Evolutionary conservation across 2,797 vertebrate species (phyloP).

Genomic region (Poeciliopsis presidionis): DNA sequence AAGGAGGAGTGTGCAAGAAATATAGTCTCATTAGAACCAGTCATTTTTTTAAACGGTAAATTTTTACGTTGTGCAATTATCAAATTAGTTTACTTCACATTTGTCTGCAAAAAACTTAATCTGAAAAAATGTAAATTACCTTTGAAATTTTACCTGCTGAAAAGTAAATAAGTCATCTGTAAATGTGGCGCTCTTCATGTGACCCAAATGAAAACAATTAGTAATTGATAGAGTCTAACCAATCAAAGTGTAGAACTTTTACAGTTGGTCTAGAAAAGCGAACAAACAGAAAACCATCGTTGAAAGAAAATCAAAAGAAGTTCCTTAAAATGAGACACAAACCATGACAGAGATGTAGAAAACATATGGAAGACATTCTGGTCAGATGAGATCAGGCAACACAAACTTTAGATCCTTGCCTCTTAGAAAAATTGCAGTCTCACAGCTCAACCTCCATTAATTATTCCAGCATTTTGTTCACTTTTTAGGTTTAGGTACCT

Average conservation of each 20-base stretch:
- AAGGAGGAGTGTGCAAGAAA: neutral
- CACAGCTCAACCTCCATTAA: neutral
- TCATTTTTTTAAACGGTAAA: neutral
- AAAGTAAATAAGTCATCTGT: too few species aligned
- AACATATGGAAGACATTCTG: neutral
- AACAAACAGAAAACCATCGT: neutral
- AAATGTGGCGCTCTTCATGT: too few species aligned
- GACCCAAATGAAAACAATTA: too few species aligned
- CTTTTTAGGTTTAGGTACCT: conserved; percentile 3
- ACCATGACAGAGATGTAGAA: neutral
- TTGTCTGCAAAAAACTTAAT: neutral
- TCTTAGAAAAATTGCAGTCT: neutral
- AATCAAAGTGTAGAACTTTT: too few species aligned
- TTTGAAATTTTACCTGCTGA: too few species aligned
- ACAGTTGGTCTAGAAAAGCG: neutral
- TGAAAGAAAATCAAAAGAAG: neutral
- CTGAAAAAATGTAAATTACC: neutral
- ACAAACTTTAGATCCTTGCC: neutral
- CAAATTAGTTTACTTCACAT: neutral
- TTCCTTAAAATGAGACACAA: neutral
- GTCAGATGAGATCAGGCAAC: neutral
- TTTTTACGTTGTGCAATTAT: neutral
- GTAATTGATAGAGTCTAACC: too few species aligned
- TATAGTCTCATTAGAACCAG: neutral
- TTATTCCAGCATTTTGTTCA: conserved; percentile 1